Conservation (phyloP, 2,888 invertebrate genomes). For the Volucella zonaria region DNA sequence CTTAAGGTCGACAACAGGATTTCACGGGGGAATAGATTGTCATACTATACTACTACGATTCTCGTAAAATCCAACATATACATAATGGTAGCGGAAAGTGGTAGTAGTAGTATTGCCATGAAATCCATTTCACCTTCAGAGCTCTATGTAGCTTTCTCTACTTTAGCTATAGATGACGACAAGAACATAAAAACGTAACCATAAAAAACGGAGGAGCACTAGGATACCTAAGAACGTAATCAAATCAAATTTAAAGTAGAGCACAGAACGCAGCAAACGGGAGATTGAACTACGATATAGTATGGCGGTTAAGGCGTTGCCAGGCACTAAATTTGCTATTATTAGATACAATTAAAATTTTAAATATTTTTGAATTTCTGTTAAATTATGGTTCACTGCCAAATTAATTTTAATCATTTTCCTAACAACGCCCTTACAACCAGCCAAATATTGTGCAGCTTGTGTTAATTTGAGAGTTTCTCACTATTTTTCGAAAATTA, state of each 20-base stretch:
- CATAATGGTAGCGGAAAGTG: neutral
- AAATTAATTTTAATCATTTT: too few species aligned
- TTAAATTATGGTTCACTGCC: too few species aligned
- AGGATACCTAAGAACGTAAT: conserved; percentile 56
- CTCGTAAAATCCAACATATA: too few species aligned
- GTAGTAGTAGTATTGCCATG: conserved; percentile 7
- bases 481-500: too few species aligned
- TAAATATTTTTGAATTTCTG: too few species aligned
- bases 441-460: too few species aligned
- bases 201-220: conserved; percentile 21
- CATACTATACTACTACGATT: conserved; percentile 14
- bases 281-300: conserved; percentile 4
- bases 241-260: conserved; percentile 57
- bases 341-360: too few species aligned
- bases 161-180: conserved; percentile 24
- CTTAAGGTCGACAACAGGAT: conserved; percentile 37
- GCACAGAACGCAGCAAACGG: conserved; percentile 7
- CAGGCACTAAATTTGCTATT: too few species aligned
- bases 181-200: conserved; percentile 39
- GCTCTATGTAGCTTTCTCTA: too few species aligned
- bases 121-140: conserved; percentile 4
- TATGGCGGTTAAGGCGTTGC: neutral
- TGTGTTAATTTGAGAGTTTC: too few species aligned
- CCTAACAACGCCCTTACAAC: too few species aligned
- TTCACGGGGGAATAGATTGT: conserved; percentile 36